Base-by-base conservation (phyloP, 2,888 invertebrate species). In the Lepidonotus clava region DNA sequence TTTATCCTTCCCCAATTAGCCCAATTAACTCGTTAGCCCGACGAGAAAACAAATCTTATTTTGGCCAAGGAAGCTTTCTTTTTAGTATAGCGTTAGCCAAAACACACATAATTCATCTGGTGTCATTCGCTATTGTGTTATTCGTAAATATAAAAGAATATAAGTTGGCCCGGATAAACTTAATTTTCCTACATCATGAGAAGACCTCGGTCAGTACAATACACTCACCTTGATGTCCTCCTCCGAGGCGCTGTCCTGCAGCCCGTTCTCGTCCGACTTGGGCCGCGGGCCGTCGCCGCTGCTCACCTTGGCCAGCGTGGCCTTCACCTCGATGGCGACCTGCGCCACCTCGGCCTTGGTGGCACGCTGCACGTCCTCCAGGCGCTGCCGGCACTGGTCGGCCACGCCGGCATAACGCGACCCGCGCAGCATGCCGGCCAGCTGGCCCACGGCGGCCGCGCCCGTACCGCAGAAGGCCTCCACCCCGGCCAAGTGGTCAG, bases 381-480 rank as follows among this genome's bases (percentile, higher is more conserved):
- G 51, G n/a, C 71, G 61, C n/a, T 53, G 41, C 36, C 71, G 51
- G 41, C 71, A 87, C 77, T 87, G 84, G 11, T 51, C 76, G 4
- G 87, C 71, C 34, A 91, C 80, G 41, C 84, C 83, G 83, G 90
- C 90, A 86, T 90, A 90, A 28, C 86, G 56, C 1, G 91, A 89
- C 18, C 88, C 89, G 84, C 90, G 87, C 71, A 91, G 80, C 28
- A 88, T 89, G 56, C 87, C 88, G 8, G 88, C 88, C 61, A 92
- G 87, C 8, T 89, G 87, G 46, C 90, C 89, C 8, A 90, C 88
- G 40, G 91, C 87, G 85, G 88, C 90, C 87, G 90, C 90, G 38
- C 91, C 92, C 34, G 91, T 90, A 84, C 89, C 90, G 87, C 91
- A 90, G 85, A 91, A 88, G 28, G 90, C 90, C 76, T 83, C 87